These are phyloP conservation scores for Sweltsa coloradensis DNA, from an alignment of 1,140 invertebrate genomes.

Conservation along the genomic window DNA sequence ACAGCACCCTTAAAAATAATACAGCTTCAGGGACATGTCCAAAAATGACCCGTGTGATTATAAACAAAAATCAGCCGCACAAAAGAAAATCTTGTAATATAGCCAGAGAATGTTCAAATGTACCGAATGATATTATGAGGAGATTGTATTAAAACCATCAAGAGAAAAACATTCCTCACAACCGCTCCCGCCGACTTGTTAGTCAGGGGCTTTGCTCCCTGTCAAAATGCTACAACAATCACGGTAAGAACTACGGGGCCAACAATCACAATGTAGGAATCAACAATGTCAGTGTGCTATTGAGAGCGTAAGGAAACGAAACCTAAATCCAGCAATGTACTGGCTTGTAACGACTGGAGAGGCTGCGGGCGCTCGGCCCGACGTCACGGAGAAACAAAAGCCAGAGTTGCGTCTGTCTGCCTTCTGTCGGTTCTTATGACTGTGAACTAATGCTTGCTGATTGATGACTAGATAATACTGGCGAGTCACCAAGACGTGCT, in stretches of 20 bases:
- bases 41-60: slow-evolving; percentile 12
- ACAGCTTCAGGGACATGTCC: neutral
- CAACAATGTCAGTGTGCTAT: slow-evolving; percentile 19
- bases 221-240: slow-evolving; percentile 22
- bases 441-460: too few relatives aligned
- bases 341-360: too few relatives aligned
- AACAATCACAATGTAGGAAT: slow-evolving; percentile 24
- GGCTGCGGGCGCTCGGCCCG: too few relatives aligned
- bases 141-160: slow-evolving; percentile 8
- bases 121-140: too few relatives aligned
- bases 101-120: too few relatives aligned
- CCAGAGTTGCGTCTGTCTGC: too few relatives aligned
- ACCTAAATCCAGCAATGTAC: slow-evolving; percentile 15
- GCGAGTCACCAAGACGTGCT: slow-evolving; percentile 12
- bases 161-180: slow-evolving; percentile 17
- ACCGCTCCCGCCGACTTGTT: slow-evolving; percentile 15
- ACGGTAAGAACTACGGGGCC: slow-evolving; percentile 23
- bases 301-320: slow-evolving; percentile 15
- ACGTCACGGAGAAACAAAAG: too few relatives aligned
- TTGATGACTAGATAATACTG: slow-evolving; percentile 17
- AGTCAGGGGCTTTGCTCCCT: slow-evolving; percentile 17
- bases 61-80: neutral
- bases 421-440: too few relatives aligned
- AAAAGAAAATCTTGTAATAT: too few relatives aligned
- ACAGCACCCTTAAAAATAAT: slow-evolving; percentile 14